A percentile compares a stretch with the other conserved stretches of the same genome.
These are phyloP conservation scores for Agrochola lota DNA, from an alignment of 2,888 invertebrate species.

Conservation along the genomic window DNA sequence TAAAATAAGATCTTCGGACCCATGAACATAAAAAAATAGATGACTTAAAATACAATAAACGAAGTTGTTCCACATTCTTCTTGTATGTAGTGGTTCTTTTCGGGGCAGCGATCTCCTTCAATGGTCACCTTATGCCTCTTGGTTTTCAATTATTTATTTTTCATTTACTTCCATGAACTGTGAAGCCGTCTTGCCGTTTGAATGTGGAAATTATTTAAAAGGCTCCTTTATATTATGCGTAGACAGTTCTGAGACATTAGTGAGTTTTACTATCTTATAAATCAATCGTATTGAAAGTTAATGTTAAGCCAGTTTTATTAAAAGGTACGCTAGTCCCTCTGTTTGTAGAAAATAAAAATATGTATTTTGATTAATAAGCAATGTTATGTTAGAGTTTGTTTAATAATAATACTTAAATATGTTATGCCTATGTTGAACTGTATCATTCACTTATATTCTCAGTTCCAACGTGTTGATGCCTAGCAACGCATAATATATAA, in stretches of 20 bases:
- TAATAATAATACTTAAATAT: not conserved
- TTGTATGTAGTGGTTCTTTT: not conserved
- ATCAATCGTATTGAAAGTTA: not conserved
- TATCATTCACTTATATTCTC: no score
- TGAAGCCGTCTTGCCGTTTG: not conserved
- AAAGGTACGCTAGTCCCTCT: not conserved
- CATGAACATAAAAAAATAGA: not conserved
- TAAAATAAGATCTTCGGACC: not conserved
- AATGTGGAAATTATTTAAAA: not conserved
- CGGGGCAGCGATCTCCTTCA: not conserved
- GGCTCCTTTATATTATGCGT: not conserved
- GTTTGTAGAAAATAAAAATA: conserved; percentile 4
- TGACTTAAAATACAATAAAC: conserved; percentile 14
- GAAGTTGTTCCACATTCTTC: conserved; percentile 36
- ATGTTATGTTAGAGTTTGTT: not conserved
- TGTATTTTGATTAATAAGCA: no score
- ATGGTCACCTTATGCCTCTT: not conserved
- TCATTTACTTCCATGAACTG: not conserved
- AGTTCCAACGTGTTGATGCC: no score
- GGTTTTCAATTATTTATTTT: not conserved
- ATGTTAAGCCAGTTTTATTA: not conserved
- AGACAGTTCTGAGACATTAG: not conserved
- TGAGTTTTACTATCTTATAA: not conserved
- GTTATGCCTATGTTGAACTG: not conserved
- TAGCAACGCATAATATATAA: no score